Evolutionary conservation across 2,113 vertebrate genomes (phyloP).

Genomic region (Peucedramus taeniatus): DNA sequence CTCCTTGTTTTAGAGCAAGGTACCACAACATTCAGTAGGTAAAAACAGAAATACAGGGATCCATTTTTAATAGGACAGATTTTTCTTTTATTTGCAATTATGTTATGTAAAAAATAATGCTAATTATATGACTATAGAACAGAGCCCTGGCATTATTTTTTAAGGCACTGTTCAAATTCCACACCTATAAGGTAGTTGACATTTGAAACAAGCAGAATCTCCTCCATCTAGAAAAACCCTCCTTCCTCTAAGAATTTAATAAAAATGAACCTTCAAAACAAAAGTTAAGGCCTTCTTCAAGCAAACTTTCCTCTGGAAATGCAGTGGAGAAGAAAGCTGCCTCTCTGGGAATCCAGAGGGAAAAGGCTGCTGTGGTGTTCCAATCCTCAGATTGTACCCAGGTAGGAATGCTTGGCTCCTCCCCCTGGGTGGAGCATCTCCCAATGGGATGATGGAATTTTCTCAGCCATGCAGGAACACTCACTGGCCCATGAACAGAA

Average conservation of each 20-base stretch:
- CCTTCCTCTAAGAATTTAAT: neutral
- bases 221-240: neutral
- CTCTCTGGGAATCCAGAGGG: too few species aligned
- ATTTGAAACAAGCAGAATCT: neutral
- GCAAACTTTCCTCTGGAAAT: too few species aligned
- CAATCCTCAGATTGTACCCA: too few species aligned
- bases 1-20: neutral
- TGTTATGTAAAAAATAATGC: neutral
- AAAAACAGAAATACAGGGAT: neutral
- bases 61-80: neutral
- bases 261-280: neutral
- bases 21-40: neutral
- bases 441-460: too few species aligned
- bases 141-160: neutral
- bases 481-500: too few species aligned
- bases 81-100: neutral
- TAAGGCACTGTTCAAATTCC: neutral
- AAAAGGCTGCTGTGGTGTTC: too few species aligned
- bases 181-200: rapidly evolving
- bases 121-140: neutral
- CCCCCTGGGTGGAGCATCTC: too few species aligned
- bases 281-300: neutral
- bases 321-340: too few species aligned
- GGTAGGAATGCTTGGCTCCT: too few species aligned
- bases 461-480: too few species aligned